Evolutionary conservation across 2,113 vertebrate species (phyloP).

Genomic region (Lipophrys pholis): DNA sequence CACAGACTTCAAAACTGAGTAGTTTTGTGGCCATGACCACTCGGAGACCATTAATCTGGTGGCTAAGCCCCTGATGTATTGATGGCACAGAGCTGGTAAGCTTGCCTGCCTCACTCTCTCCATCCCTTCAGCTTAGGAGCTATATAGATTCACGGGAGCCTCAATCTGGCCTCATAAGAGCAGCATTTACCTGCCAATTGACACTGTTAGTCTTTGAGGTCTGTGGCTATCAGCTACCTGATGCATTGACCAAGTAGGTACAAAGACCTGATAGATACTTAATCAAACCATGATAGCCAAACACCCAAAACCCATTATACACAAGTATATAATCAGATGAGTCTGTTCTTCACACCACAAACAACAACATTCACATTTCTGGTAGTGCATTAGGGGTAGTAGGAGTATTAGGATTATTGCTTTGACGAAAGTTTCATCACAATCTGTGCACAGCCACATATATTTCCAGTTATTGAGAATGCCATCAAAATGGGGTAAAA

Average conservation of each 20-base stretch:
- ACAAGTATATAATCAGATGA: conserved; percentile 8
- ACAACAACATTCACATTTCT: neutral
- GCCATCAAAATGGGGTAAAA: neutral
- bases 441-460: neutral
- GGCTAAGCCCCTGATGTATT: conserved; percentile 83
- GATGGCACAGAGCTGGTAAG: conserved; percentile 79
- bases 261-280: conserved; percentile 9
- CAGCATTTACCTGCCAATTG: conserved; percentile 69
- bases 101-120: conserved; percentile 74
- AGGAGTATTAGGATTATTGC: neutral
- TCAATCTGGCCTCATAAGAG: conserved; percentile 61
- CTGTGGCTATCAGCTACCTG: conserved; percentile 21
- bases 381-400: neutral
- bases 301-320: neutral
- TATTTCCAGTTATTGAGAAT: neutral
- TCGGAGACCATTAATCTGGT: conserved; percentile 82
- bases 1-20: conserved; percentile 74
- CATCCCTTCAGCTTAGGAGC: conserved; percentile 71
- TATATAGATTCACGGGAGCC: conserved; percentile 59
- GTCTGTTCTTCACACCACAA: neutral
- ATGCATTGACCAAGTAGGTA: conserved; percentile 20
- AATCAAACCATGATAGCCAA: conserved; percentile 11
- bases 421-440: neutral
- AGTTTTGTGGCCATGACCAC: conserved; percentile 79
- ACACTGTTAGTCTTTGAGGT: conserved; percentile 52